Conservation (phyloP, 2,113 vertebrate species). For the Sakesphorus luctuosus region DNA sequence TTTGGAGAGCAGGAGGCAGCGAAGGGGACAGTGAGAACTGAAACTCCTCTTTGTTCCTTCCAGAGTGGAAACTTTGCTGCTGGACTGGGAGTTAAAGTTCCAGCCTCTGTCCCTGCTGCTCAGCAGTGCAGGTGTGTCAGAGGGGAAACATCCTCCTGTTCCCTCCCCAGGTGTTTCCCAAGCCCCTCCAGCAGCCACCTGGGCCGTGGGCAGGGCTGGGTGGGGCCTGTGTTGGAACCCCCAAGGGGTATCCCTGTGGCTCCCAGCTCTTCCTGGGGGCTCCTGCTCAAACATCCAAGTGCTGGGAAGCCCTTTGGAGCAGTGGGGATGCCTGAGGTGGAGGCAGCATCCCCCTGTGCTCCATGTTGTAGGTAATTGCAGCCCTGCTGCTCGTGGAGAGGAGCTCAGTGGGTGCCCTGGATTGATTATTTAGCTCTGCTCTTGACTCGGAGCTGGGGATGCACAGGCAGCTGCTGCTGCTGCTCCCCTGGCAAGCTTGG, state of each 20-base stretch:
- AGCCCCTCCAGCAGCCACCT: neutral
- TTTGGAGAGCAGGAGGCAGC: neutral
- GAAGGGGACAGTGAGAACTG: neutral
- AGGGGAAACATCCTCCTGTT: neutral
- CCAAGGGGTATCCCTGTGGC: neutral
- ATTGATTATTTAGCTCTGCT: slow-evolving; percentile 61
- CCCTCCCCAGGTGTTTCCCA: neutral
- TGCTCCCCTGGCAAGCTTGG: neutral
- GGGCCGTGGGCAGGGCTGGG: fast-evolving
- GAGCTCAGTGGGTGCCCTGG: slow-evolving; percentile 56
- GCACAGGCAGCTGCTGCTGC: neutral
- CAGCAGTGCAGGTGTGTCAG: fast-evolving
- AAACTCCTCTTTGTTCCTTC: neutral
- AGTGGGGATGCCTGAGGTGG: slow-evolving; percentile 19
- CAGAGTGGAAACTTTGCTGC: neutral
- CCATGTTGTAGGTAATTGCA: slow-evolving; percentile 70
- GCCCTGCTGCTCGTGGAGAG: slow-evolving; percentile 25
- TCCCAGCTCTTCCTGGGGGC: slow-evolving; percentile 37
- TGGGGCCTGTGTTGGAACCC: neutral
- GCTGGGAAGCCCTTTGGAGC: neutral
- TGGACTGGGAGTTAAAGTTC: neutral
- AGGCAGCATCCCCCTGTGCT: slow-evolving; percentile 71
- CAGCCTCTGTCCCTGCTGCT: neutral
- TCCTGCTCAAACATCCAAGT: neutral
- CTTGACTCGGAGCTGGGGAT: slow-evolving; percentile 19